A percentile compares a stretch with the other conserved stretches of the same genome.
phyloP scores from a whole-genome alignment of 1,140 invertebrate species.

The Aphelinus certus region DNA sequence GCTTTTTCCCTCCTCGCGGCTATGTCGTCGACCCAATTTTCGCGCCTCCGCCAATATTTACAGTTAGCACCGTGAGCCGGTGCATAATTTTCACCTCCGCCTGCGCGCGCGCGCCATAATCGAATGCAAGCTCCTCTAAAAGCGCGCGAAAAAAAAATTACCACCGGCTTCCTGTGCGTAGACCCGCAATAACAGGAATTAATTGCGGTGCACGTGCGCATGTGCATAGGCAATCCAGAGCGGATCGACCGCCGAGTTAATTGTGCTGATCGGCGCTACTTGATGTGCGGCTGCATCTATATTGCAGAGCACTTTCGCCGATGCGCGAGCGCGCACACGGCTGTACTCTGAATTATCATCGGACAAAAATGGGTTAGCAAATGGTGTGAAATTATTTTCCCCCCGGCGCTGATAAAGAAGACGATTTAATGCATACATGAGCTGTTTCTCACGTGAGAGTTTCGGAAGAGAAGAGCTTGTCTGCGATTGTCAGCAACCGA shows the following conservation, averaged over 20 bases:
- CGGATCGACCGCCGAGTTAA: conserved; percentile 44
- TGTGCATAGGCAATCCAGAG: conserved; percentile 36
- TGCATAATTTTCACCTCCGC: not conserved
- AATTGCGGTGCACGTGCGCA: conserved; percentile 36
- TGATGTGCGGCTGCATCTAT: not conserved
- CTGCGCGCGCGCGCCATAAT: conserved; percentile 1
- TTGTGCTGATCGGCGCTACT: conserved; percentile 42
- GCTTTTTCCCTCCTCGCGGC: not conserved
- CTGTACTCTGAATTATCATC: not conserved
- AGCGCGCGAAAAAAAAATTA: no score
- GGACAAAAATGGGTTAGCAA: not conserved
- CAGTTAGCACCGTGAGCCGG: not conserved
- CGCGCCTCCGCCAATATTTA: conserved; percentile 17
- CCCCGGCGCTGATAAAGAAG: not conserved
- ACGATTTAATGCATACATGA: no score
- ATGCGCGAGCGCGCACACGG: not conserved
- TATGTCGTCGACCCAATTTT: conserved; percentile 9
- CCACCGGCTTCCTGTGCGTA: no score
- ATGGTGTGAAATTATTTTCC: not conserved
- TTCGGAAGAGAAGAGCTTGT: no score
- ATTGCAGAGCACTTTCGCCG: conserved; percentile 11
- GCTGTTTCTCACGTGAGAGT: no score
- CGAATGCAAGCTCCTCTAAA: not conserved
- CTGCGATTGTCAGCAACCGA: no score
- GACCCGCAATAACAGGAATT: conserved; percentile 24